phyloP scores from a whole-genome alignment of 2,113 vertebrate genomes.

The Sinocyclocheilus rhinocerous region DNA sequence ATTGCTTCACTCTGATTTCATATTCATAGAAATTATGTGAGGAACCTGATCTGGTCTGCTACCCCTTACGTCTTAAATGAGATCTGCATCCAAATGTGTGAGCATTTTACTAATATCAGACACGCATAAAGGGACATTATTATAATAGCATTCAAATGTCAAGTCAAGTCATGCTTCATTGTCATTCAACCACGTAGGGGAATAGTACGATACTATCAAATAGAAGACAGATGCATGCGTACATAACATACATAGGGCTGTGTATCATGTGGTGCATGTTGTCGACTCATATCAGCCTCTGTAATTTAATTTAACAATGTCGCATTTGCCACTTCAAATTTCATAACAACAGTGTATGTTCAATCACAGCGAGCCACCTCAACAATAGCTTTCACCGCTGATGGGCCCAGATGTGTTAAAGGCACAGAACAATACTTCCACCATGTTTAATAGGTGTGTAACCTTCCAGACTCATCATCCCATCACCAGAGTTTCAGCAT shows the following conservation, averaged over 20 bases:
- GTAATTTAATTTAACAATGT: constrained; percentile 67
- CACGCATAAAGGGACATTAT: constrained; percentile 13
- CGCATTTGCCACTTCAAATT: constrained; percentile 58
- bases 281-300: constrained; percentile 38
- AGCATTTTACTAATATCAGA: constrained; percentile 62
- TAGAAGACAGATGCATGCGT: constrained; percentile 4
- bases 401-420: constrained; percentile 58
- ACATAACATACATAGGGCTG: not conserved
- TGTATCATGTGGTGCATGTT: constrained; percentile 28
- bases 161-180: constrained; percentile 14
- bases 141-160: constrained; percentile 38
- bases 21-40: constrained; percentile 31
- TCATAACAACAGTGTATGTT: constrained; percentile 52
- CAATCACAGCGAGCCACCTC: constrained; percentile 30
- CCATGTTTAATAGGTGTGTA: constrained; percentile 62
- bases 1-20: constrained; percentile 27
- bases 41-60: constrained; percentile 19
- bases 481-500: constrained; percentile 28
- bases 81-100: constrained; percentile 64
- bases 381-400: constrained; percentile 43
- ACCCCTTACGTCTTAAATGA: constrained; percentile 9
- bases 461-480: constrained; percentile 42
- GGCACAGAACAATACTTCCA: constrained; percentile 48
- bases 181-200: not conserved
- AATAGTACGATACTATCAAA: not conserved